Conservation (phyloP, 2,113 vertebrate genomes). For the Pardalotus punctatus region DNA sequence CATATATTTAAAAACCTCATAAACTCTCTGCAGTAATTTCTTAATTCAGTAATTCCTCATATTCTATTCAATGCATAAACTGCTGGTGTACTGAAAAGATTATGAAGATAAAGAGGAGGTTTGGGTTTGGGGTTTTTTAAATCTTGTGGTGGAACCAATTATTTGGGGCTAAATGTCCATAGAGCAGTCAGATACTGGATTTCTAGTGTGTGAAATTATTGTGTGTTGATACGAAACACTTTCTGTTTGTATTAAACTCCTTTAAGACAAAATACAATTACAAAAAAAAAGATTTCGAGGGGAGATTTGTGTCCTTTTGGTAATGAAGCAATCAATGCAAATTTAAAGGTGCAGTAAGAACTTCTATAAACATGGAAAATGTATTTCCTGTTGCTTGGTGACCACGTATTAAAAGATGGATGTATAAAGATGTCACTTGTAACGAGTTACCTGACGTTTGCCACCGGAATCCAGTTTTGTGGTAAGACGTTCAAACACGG, state of each 20-base stretch:
- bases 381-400: not conserved
- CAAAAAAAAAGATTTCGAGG: not conserved
- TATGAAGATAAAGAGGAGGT: slow-evolving; percentile 55
- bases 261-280: not conserved
- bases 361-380: not conserved
- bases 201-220: not conserved
- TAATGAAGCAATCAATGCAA: not conserved
- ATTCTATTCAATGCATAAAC: slow-evolving; percentile 71
- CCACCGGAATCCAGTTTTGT: not conserved
- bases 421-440: not conserved
- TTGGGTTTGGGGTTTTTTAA: not conserved
- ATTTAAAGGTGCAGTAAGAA: not conserved
- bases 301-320: not conserved
- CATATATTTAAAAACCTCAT: slow-evolving; percentile 38
- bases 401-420: not conserved
- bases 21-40: slow-evolving; percentile 67
- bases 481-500: not conserved
- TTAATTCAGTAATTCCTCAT: slow-evolving; percentile 74
- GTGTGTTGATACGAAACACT: not conserved
- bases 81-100: slow-evolving; percentile 69
- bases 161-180: slow-evolving; percentile 24
- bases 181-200: not conserved
- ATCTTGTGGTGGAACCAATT: slow-evolving; percentile 43
- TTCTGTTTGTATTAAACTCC: not conserved
- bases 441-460: not conserved